phyloP scores from a whole-genome alignment of 2,888 invertebrate genomes.

The Heliconius aoede region DNA sequence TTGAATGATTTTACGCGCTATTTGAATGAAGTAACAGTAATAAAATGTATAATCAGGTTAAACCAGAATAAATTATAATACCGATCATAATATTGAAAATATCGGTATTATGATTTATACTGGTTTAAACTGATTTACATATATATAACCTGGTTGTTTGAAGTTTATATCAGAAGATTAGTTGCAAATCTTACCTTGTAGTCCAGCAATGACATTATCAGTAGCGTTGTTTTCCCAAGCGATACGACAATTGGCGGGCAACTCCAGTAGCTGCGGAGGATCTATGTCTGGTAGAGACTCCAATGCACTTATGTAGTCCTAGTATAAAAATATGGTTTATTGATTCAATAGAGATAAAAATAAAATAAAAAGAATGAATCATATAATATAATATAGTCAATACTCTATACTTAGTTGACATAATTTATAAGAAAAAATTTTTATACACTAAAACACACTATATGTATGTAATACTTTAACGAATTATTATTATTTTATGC shows the following conservation, averaged over 20 bases:
- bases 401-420: no score
- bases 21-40: no score
- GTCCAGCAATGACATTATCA: conserved; percentile 83
- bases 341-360: background rate
- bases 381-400: no score
- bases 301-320: conserved; percentile 87
- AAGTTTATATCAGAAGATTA: background rate
- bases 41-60: background rate
- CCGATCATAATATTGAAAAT: background rate
- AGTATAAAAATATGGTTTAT: conserved; percentile 43
- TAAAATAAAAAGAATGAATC: no score
- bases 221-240: conserved; percentile 91
- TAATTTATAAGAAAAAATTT: no score
- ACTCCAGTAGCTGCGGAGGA: conserved; percentile 89
- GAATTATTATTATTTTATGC: no score
- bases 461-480: no score
- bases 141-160: no score
- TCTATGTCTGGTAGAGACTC: conserved; percentile 88
- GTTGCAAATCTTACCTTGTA: conserved; percentile 78
- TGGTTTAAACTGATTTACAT: no score
- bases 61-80: background rate
- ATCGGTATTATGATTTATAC: no score
- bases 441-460: no score
- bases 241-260: conserved; percentile 93
- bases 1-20: no score